Evolutionary conservation across 2,888 invertebrate genomes (phyloP), one percentile per base, ranked within the genome.

Genomic region (Caenorhabditis doughertyi): DNA sequence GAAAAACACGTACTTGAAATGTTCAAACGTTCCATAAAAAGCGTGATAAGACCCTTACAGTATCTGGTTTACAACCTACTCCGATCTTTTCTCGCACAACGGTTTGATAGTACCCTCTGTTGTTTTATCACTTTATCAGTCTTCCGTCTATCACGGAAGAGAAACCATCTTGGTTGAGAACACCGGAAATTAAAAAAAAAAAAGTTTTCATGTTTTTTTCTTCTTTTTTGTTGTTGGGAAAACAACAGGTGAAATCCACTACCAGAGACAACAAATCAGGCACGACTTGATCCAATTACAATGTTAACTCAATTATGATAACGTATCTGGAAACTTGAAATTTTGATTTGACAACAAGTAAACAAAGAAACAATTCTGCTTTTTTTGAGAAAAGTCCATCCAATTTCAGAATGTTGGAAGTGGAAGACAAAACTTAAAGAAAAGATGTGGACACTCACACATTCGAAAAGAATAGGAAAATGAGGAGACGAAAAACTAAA

Each of bases 51-150:
- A 58, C 47, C 39, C 27, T 42, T 44, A 67, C 67, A 21, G 55
- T 55, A 44, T 53, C 73, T 58, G 58, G 74, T 74, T 74, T 74
- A 67, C 65, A 74, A 74, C 67, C 49, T 56, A 35, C 49, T 47
- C 18, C 44, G n/a, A 47, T 70, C 56, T 44, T 42, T n/a, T 35
- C 29, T 29, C 44, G n/a, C 23, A 29, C 2, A 7, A 18, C 29
- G 56, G 65, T 56, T 65, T 73, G 64, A 47, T 32, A 51, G 58
- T 58, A 56, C 39, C 25, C 47, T 49, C 35, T 39, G 23, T 25
- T 39, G 7, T 35, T 35, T 55, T 67, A 25, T 67, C 18, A 35
- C 8, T 55, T 51, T 21, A 23, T 73, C 51, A 18, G 18, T 55
- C 39, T 21, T 49, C 42, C 51, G 60, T 51, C 16, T 72, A n/a